Base-by-base conservation (phyloP, 2,113 vertebrate genomes). In the Oplegnathus fasciatus region DNA sequence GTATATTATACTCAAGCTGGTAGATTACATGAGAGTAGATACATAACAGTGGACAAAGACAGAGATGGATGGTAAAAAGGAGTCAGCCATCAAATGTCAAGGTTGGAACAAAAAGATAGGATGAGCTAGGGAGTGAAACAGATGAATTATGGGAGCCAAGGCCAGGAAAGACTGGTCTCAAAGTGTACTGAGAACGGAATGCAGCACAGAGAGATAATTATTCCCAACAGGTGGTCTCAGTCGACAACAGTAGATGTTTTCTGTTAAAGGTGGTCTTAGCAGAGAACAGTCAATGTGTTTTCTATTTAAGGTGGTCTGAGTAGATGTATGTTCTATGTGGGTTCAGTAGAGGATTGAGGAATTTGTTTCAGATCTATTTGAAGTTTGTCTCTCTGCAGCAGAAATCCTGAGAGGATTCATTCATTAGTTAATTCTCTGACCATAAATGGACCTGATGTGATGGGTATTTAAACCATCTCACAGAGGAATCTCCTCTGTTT, bases 291-390 rank as follows among this genome's bases (percentile, higher is more conserved):
- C 5, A 24, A 22, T 24, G 20, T 64, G 5, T 58, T 54, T 37
- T 37, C 5, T 71, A 37, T 55, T 72, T 72, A n/a, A 72, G 26
- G 30, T 40, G 13, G 69, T 72, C 3, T n/a, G 7, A 26, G 32
- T 26, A 13, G 61, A 28, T 22, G 32, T 37, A 7, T 32, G 28
- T 34, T 24, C 20, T 37, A 13, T 4, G 15, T 40, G 10, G 10
- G 37, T 46, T 78, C 64, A 46, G 18, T 67, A 0, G 64, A 78
- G 76, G 2, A 18, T 34, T 32, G 64, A 34, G 28, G 76, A 68
- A 68, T 68, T 26, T 7, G 14, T 30, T 77, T 66, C 15, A 66
- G 75, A 32, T 78, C 76, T 78, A 78, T 78, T 78, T 69, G 14
- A 54, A 57, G 75, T 67, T 42, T 15, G 50, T 66, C 61, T 75